phyloP scores from a whole-genome alignment of 2,797 vertebrate species.

The Erithacus rubecula region DNA sequence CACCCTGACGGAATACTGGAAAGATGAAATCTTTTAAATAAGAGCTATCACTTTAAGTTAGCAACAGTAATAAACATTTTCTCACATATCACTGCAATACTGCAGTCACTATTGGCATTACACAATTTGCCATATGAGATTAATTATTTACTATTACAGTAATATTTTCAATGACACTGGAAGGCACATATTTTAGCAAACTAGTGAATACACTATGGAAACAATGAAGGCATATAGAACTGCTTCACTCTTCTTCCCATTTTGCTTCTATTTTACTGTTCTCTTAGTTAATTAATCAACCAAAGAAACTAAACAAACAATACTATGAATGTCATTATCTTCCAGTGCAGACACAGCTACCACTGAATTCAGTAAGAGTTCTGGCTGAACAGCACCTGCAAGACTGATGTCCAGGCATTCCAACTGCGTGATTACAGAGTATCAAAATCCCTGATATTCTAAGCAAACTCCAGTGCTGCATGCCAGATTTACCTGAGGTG shows the following conservation, averaged over 20 bases:
- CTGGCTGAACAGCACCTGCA: not conserved
- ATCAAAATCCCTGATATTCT: not conserved
- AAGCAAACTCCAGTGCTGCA: not conserved
- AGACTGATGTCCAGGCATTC: not conserved
- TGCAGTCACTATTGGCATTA: not conserved
- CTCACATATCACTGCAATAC: not conserved
- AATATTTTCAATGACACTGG: not conserved
- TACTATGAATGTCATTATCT: not conserved
- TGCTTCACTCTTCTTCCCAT: not conserved
- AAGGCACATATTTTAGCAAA: not conserved
- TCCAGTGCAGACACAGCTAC: not conserved
- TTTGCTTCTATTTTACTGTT: not conserved
- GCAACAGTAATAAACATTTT: not conserved
- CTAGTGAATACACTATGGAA: not conserved
- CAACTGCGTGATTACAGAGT: not conserved
- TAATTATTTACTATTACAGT: not conserved
- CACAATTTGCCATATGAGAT: not conserved
- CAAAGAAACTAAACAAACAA: not conserved
- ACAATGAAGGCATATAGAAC: not conserved
- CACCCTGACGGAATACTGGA: slow-evolving; percentile 96
- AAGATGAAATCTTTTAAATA: slow-evolving; percentile 23
- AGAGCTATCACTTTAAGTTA: not conserved
- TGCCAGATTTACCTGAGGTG: not conserved
- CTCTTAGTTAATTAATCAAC: not conserved
- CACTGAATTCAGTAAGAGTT: not conserved